Evolutionary conservation across 2,888 invertebrate species (phyloP).

Genomic region (Drosophila tripunctata): DNA sequence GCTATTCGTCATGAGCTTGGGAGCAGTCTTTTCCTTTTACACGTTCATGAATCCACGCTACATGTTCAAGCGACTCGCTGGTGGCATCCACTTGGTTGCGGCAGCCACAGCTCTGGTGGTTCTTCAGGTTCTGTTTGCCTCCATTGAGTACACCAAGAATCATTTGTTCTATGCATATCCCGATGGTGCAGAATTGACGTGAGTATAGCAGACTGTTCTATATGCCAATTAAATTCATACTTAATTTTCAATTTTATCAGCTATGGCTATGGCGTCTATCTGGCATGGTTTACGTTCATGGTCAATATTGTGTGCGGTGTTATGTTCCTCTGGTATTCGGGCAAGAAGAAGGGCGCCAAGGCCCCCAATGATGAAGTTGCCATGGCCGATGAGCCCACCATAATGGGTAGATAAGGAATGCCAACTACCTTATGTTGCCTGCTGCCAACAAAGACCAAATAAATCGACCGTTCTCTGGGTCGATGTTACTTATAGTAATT

Average conservation of each 20-base stretch:
- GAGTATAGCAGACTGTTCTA: slow-evolving; percentile 83
- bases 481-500: slow-evolving; percentile 37
- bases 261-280: slow-evolving; percentile 89
- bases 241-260: no score
- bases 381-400: slow-evolving; percentile 93
- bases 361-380: slow-evolving; percentile 93
- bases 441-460: slow-evolving; percentile 62
- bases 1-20: slow-evolving; percentile 91
- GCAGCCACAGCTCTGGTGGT: slow-evolving; percentile 92
- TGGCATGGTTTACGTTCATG: slow-evolving; percentile 92
- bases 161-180: slow-evolving; percentile 89
- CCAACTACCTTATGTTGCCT: background rate
- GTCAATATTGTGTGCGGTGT: slow-evolving; percentile 88
- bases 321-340: slow-evolving; percentile 91
- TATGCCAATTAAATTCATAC: background rate
- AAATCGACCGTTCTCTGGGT: slow-evolving; percentile 41
- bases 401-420: slow-evolving; percentile 87
- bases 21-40: slow-evolving; percentile 92
- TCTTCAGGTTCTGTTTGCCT: slow-evolving; percentile 91
- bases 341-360: slow-evolving; percentile 93
- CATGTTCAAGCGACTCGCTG: slow-evolving; percentile 94
- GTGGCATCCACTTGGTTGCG: slow-evolving; percentile 93
- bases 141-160: slow-evolving; percentile 89
- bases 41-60: slow-evolving; percentile 93
- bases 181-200: slow-evolving; percentile 87